Base-by-base conservation (phyloP, 2,113 vertebrate genomes). In the Corapipo altera region DNA sequence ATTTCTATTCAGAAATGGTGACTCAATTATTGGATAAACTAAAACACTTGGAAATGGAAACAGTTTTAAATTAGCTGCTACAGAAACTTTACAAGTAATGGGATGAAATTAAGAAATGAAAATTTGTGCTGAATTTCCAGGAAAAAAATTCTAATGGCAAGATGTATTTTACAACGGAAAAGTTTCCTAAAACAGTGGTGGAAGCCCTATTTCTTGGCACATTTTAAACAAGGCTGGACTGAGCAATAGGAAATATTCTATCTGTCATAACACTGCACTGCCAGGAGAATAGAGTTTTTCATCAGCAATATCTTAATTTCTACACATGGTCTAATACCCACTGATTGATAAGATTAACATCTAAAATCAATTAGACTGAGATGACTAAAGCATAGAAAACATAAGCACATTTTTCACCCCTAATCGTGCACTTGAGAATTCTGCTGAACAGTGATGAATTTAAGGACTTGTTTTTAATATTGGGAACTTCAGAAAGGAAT, bases 81-180 rank as follows among this genome's bases (percentile, higher is more conserved):
- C 11, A 95, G 57, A 87, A 91, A 85, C 14, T 57, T 90, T 77
- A 73, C 18, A 82, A 87, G 58, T 71, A 89, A 91, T 62, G 14
- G 52, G 80, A 94, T 75, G 48, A 96, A 97, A 97, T 93, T 84
- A 82, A 92, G 71, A 96, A 10, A 91, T 70, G 41, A 96, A 96
- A 95, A 85, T 67, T 74, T 83, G 67, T 77, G 28, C 55, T 92
- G 58, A 82, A 82, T 80, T 82, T 91, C 71, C 67, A 93, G 95
- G 97, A 91, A 97, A 97, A 96, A 91, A 52, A 67, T 43, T 51
- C 54, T 87, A 94, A 96, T 65, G 73, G 75, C 57, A 96, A 95
- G 52, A 73, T 51, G 16, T 72, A n/a, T 57, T 78, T 62, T 73
- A 85, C 33, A 85, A 23, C 83, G 83, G 88, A 97, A 97, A 73